These are phyloP conservation scores for Cryptus viduatorius DNA, from an alignment of 2,888 invertebrate species.

Conservation along the genomic window DNA sequence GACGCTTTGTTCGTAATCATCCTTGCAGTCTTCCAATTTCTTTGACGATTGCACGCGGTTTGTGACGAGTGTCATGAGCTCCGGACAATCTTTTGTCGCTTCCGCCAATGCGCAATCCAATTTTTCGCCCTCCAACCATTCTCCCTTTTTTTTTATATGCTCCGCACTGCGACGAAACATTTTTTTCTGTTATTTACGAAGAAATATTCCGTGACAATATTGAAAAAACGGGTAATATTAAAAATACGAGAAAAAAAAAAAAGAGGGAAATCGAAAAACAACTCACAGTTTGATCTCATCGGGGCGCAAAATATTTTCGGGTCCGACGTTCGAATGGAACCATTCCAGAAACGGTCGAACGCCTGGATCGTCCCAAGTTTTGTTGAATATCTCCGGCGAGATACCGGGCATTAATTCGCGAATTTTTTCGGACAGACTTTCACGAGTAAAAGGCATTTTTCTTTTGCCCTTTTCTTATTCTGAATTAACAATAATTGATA, in stretches of 20 bases:
- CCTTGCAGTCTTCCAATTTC: constrained; percentile 73
- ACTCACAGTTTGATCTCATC: constrained; percentile 79
- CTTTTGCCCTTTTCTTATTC: too few relatives aligned
- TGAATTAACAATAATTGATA: too few relatives aligned
- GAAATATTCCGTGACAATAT: neutral
- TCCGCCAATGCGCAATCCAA: constrained; percentile 77
- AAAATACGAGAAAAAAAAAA: neutral
- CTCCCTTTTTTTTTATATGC: constrained; percentile 73
- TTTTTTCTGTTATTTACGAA: neutral
- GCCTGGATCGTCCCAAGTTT: constrained; percentile 76
- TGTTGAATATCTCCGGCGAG: constrained; percentile 75
- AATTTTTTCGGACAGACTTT: constrained; percentile 76
- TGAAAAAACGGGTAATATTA: too few relatives aligned
- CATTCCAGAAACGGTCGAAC: constrained; percentile 81
- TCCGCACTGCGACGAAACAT: constrained; percentile 72
- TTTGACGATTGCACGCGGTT: constrained; percentile 64
- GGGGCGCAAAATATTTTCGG: constrained; percentile 78
- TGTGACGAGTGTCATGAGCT: constrained; percentile 74
- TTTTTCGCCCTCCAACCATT: constrained; percentile 77
- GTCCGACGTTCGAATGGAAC: constrained; percentile 79
- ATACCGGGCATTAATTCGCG: constrained; percentile 76
- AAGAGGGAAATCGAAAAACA: neutral
- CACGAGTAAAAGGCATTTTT: constrained; percentile 74
- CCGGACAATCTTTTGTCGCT: constrained; percentile 76
- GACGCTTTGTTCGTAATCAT: constrained; percentile 74